phyloP scores from a whole-genome alignment of 2,113 vertebrate genomes.

The Pseudolaguvia tuberculata region DNA sequence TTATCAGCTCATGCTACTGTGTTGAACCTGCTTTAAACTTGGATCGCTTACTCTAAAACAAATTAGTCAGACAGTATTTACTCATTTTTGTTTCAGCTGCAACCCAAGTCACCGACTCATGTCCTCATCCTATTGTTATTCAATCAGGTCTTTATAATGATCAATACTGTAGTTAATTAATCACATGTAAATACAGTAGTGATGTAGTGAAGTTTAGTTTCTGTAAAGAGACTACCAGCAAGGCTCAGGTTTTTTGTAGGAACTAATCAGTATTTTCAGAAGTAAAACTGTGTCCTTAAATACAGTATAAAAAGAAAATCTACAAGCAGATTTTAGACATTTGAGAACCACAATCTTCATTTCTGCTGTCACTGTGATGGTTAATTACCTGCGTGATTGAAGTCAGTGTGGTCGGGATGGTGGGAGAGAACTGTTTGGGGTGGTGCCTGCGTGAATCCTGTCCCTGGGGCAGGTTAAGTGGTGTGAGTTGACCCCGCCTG shows the following conservation, averaged over 20 bases:
- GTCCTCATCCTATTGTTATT: too few species aligned
- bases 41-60: too few species aligned
- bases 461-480: constrained; percentile 80
- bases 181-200: too few species aligned
- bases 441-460: constrained; percentile 77
- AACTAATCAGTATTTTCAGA: background rate
- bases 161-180: too few species aligned
- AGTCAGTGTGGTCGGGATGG: constrained; percentile 89
- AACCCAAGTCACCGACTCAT: too few species aligned
- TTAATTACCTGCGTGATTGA: constrained; percentile 89
- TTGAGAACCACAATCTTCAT: background rate
- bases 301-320: background rate
- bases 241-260: background rate
- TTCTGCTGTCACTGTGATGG: background rate
- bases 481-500: constrained; percentile 82
- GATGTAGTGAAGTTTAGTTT: background rate
- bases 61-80: too few species aligned
- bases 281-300: background rate
- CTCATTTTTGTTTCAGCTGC: too few species aligned
- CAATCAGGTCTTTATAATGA: too few species aligned
- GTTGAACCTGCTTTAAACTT: too few species aligned
- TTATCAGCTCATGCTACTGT: too few species aligned
- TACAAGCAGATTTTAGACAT: background rate
- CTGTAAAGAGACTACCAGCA: background rate
- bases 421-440: constrained; percentile 93